Percentiles rank a stretch among this genome's conserved stretches.
Conservation (phyloP, 2,113 vertebrate genomes). For the Muntiacus muntjak region DNA sequence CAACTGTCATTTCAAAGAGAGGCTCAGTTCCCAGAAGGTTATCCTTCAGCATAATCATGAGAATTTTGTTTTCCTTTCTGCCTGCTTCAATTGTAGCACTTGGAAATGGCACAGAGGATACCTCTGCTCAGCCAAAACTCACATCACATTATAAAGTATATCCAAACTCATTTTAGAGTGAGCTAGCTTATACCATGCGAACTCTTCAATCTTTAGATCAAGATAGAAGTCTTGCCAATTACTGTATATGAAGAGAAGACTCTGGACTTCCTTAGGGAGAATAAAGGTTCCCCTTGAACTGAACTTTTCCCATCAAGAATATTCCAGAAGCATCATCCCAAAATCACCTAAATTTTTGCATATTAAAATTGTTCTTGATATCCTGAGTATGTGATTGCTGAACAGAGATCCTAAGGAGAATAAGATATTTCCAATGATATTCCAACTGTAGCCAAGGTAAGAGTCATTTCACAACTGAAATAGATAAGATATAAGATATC, state of each 20-base stretch:
- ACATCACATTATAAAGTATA: neutral
- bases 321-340: neutral
- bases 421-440: neutral
- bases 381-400: neutral
- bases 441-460: neutral
- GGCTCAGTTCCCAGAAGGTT: neutral
- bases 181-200: neutral
- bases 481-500: neutral
- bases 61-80: neutral
- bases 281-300: neutral
- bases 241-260: neutral
- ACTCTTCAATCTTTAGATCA: neutral
- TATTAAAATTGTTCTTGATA: neutral
- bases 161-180: neutral
- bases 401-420: neutral
- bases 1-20: neutral
- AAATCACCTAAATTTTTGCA: neutral
- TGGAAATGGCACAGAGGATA: neutral
- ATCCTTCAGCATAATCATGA: neutral
- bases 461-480: neutral
- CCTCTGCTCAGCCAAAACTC: neutral
- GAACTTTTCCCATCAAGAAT: neutral
- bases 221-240: neutral
- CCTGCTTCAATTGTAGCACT: neutral
- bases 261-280: neutral